Evolutionary conservation across 2,888 invertebrate genomes (phyloP).

Genomic region (Euzophera pinguis): DNA sequence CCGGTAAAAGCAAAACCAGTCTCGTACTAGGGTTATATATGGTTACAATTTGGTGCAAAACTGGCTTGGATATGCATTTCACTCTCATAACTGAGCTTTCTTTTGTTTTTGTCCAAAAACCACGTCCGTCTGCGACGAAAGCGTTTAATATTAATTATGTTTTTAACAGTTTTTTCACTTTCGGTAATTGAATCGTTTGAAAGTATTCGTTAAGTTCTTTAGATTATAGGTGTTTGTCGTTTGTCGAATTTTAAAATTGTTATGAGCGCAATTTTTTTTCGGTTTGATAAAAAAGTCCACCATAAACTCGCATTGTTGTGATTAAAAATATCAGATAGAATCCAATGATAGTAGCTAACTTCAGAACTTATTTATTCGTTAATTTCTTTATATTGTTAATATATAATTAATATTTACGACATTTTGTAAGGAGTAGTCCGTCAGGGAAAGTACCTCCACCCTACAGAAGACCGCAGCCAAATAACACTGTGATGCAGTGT

Average conservation of each 20-base stretch:
- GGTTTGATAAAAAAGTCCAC: too few species aligned
- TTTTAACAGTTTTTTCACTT: constrained; percentile 2
- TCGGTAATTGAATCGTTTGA: not conserved
- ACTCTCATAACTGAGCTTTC: constrained; percentile 39
- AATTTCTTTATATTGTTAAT: too few species aligned
- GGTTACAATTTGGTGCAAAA: constrained; percentile 30
- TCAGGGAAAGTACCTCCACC: too few species aligned
- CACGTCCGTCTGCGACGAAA: constrained; percentile 3
- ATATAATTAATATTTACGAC: too few species aligned
- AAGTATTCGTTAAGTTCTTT: not conserved
- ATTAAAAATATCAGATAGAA: too few species aligned
- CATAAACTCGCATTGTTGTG: too few species aligned
- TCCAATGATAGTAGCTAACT: too few species aligned
- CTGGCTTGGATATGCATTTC: constrained; percentile 36
- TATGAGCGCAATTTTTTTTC: too few species aligned
- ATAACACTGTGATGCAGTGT: too few species aligned
- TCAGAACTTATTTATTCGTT: too few species aligned
- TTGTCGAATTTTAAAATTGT: not conserved
- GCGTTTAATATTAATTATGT: constrained; percentile 8
- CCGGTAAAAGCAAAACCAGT: constrained; percentile 25
- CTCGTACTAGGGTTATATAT: constrained; percentile 33
- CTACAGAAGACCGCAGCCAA: too few species aligned
- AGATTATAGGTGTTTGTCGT: not conserved
- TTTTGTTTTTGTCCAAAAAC: constrained; percentile 21
- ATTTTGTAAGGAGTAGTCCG: too few species aligned